Percentiles rank a stretch among this genome's conserved stretches.
These are phyloP conservation scores for Lasioglossum marginatum DNA, from an alignment of 2,888 invertebrate species.

Conservation along the genomic window DNA sequence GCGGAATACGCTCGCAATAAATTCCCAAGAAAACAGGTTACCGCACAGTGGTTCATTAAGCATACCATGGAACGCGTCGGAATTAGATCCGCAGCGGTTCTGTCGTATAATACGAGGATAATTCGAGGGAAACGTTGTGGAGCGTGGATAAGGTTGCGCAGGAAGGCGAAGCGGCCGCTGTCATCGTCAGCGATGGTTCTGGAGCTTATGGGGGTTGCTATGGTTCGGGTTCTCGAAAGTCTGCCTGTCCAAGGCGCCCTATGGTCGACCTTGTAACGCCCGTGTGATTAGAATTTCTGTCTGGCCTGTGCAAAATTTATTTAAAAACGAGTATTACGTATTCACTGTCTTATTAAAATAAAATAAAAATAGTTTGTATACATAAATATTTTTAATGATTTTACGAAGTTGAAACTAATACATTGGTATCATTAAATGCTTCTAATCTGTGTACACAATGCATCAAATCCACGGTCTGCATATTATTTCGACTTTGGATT, in stretches of 20 bases:
- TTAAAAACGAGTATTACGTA: background rate
- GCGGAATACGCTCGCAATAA: constrained; percentile 25
- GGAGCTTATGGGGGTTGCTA: background rate
- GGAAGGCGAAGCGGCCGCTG: background rate
- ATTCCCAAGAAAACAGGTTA: constrained; percentile 26
- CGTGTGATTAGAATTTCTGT: background rate
- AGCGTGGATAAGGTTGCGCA: background rate
- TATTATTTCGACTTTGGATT: too few species aligned
- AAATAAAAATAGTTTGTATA: background rate
- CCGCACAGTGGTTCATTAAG: constrained; percentile 27
- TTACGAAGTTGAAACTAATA: background rate
- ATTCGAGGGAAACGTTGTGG: constrained; percentile 17
- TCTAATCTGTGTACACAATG: background rate
- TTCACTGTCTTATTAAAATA: background rate
- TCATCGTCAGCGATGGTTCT: background rate
- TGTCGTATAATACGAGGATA: constrained; percentile 16
- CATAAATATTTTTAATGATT: background rate
- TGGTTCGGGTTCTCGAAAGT: background rate
- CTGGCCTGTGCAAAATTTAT: background rate
- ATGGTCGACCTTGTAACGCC: background rate
- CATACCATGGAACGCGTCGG: constrained; percentile 15
- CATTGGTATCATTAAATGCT: background rate
- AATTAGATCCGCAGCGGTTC: constrained; percentile 25
- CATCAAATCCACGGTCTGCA: too few species aligned
- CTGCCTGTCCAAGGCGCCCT: background rate